Percentiles rank a stretch among this genome's conserved stretches.
Conservation (phyloP, 2,113 vertebrate genomes). For the Perccottus glenii region DNA sequence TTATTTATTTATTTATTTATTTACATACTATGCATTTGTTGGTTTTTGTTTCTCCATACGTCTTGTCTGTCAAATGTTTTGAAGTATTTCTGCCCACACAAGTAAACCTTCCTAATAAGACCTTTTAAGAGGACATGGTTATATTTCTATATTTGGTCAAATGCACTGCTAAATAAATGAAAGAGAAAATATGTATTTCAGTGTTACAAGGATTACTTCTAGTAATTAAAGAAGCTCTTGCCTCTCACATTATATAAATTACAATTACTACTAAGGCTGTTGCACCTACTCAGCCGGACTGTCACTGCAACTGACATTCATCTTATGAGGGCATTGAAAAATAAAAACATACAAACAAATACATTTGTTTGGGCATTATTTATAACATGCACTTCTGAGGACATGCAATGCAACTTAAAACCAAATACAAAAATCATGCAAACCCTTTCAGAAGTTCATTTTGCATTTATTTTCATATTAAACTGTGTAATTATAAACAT, state of each 20-base stretch:
- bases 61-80: constrained; percentile 44
- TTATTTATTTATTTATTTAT: constrained; percentile 33
- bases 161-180: constrained; percentile 8
- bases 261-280: constrained; percentile 35
- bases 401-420: background rate
- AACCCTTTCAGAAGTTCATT: constrained; percentile 63
- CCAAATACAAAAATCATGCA: background rate
- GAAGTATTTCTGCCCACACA: constrained; percentile 27
- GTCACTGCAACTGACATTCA: constrained; percentile 22
- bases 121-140: background rate
- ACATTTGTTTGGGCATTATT: constrained; percentile 9
- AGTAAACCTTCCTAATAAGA: background rate
- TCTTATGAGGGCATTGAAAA: constrained; percentile 50
- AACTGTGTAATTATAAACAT: constrained; percentile 99
- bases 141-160: constrained; percentile 19
- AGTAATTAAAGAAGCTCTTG: constrained; percentile 52
- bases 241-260: constrained; percentile 9
- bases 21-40: constrained; percentile 37
- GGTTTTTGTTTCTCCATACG: constrained; percentile 22
- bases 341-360: constrained; percentile 45
- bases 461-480: constrained; percentile 99
- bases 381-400: constrained; percentile 1
- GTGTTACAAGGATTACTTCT: constrained; percentile 12
- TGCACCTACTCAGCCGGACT: constrained; percentile 29
- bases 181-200: background rate